Evolutionary conservation across 1,140 invertebrate species (phyloP).

Genomic region (Grapholita molesta): DNA sequence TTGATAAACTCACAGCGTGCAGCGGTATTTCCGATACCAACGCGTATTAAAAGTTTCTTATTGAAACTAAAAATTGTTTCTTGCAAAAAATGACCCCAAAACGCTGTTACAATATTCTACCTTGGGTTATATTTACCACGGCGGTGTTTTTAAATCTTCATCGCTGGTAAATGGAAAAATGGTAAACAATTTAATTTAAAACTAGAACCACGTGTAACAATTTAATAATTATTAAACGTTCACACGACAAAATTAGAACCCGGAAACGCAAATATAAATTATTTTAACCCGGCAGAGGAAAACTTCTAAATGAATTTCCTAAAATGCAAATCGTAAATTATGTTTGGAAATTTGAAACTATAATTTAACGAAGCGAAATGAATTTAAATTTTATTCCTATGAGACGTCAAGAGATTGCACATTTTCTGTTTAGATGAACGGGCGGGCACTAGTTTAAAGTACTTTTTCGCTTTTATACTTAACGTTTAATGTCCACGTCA

Average conservation of each 20-base stretch:
- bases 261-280: neutral
- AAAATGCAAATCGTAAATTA: neutral
- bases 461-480: too few relatives aligned
- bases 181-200: too few relatives aligned
- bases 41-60: neutral
- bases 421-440: neutral
- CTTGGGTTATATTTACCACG: too few relatives aligned
- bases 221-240: neutral
- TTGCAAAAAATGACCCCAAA: neutral
- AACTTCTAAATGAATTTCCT: neutral
- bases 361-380: neutral
- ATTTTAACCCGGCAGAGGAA: neutral
- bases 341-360: neutral
- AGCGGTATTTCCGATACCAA: neutral
- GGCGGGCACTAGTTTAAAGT: neutral
- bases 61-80: neutral
- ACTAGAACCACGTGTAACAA: too few relatives aligned
- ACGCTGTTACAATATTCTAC: neutral
- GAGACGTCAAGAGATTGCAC: neutral
- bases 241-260: neutral
- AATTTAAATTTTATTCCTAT: neutral
- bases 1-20: neutral
- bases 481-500: too few relatives aligned
- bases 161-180: too few relatives aligned
- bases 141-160: too few relatives aligned